Evolutionary conservation across 1,140 invertebrate species (phyloP).

Genomic region (Drosophila parabipectinata): DNA sequence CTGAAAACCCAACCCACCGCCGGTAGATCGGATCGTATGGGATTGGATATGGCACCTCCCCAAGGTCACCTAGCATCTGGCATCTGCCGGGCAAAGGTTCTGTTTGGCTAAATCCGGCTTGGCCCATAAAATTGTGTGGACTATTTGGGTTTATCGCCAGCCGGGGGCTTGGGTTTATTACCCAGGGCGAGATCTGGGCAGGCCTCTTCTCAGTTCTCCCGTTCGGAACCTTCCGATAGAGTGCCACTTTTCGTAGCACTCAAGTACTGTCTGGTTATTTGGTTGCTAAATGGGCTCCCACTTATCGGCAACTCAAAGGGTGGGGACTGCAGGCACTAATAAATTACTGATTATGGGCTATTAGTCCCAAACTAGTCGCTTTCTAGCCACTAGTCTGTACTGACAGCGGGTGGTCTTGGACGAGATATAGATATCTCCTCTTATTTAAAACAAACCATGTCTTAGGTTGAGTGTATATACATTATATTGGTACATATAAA

Average conservation of each 20-base stretch:
- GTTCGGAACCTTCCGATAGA: neutral
- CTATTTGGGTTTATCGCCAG: neutral
- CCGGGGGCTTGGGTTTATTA: neutral
- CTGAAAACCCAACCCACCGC: conserved; percentile 2
- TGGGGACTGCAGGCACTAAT: neutral
- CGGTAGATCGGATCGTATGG: conserved; percentile 11
- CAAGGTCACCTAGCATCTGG: conserved; percentile 20
- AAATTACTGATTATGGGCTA: neutral
- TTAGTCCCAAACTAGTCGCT: neutral
- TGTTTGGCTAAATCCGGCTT: conserved; percentile 6
- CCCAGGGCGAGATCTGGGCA: neutral
- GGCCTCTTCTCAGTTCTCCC: neutral
- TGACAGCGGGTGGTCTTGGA: too few relatives aligned
- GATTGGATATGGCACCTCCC: conserved; percentile 2
- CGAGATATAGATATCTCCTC: too few relatives aligned
- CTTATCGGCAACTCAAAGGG: neutral
- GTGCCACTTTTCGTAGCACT: neutral
- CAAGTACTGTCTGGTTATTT: neutral
- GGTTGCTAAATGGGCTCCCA: neutral
- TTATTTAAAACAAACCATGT: too few relatives aligned
- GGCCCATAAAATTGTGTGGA: neutral
- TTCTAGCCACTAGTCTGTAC: too few relatives aligned
- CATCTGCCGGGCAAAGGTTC: conserved; percentile 31
- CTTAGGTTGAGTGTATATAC: conserved; percentile 54
- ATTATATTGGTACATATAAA: conserved; percentile 59